A percentile compares a stretch with the other conserved stretches of the same genome.
phyloP scores from a whole-genome alignment of 2,888 invertebrate genomes.

The Lamellibrachia satsuma region DNA sequence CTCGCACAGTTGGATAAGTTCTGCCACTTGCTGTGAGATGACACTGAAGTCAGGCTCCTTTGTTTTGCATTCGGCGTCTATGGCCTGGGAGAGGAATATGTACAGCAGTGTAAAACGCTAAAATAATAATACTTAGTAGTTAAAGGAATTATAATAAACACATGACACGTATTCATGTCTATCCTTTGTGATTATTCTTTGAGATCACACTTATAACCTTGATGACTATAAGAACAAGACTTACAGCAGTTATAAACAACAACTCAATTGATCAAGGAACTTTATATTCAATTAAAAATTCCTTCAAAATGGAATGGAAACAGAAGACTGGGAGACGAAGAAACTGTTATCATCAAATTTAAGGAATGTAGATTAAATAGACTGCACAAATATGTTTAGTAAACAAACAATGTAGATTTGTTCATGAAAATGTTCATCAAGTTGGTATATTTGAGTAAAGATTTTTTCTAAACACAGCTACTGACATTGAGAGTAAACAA shows the following conservation, averaged over 20 bases:
- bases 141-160: not conserved
- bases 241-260: not conserved
- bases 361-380: not conserved
- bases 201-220: too few species aligned
- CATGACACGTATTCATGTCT: not conserved
- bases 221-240: too few species aligned
- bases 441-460: too few species aligned
- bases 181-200: too few species aligned
- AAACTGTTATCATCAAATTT: not conserved
- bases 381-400: not conserved
- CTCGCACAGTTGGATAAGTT: constrained; percentile 73
- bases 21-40: constrained; percentile 85
- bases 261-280: not conserved
- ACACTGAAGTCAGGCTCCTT: constrained; percentile 81
- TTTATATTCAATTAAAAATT: not conserved
- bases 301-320: not conserved
- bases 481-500: too few species aligned
- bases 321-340: not conserved
- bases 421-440: too few species aligned
- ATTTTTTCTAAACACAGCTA: too few species aligned
- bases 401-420: too few species aligned
- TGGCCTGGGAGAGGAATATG: constrained; percentile 70
- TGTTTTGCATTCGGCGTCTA: constrained; percentile 85
- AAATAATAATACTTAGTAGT: not conserved
- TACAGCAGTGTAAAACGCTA: not conserved